phyloP scores from a whole-genome alignment of 92 coral and sea anemone genomes.

The Zoanthus solanderi region DNA sequence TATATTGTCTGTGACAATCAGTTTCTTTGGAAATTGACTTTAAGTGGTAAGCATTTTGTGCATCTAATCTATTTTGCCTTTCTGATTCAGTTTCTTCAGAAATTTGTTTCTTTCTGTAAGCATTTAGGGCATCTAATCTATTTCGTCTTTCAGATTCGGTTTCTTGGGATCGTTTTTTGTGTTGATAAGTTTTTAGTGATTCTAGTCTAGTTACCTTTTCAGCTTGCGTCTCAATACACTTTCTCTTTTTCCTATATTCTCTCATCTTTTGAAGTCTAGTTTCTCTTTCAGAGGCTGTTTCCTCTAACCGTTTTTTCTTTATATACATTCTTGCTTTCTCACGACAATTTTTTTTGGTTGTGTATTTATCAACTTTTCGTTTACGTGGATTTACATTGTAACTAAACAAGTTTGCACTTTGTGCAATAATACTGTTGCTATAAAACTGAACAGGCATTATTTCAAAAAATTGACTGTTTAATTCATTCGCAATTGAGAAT shows the following conservation, averaged over 20 bases:
- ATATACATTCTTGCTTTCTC: too few relatives aligned
- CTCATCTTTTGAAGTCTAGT: too few relatives aligned
- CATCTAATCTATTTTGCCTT: conserved; percentile 3
- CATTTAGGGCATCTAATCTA: too few relatives aligned
- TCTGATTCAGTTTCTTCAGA: too few relatives aligned
- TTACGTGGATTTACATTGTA: not conserved
- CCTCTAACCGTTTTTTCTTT: too few relatives aligned
- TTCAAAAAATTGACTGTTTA: not conserved
- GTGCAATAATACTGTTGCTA: not conserved
- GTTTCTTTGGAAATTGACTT: conserved; percentile 6
- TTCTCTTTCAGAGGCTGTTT: too few relatives aligned
- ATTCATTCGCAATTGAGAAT: not conserved
- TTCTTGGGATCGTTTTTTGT: too few relatives aligned
- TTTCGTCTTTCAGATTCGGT: too few relatives aligned
- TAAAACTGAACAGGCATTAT: not conserved
- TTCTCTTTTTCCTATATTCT: not conserved
- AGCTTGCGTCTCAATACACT: conserved; percentile 9
- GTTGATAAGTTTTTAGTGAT: not conserved
- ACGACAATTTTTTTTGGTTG: too few relatives aligned
- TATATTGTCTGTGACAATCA: not conserved
- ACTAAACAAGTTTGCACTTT: not conserved
- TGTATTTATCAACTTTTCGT: too few relatives aligned
- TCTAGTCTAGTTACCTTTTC: conserved; percentile 7
- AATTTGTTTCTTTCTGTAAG: too few relatives aligned
- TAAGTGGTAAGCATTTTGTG: conserved; percentile 1